Base-by-base conservation (phyloP, 1,140 invertebrate species). In the Drosophila kanapiae region DNA sequence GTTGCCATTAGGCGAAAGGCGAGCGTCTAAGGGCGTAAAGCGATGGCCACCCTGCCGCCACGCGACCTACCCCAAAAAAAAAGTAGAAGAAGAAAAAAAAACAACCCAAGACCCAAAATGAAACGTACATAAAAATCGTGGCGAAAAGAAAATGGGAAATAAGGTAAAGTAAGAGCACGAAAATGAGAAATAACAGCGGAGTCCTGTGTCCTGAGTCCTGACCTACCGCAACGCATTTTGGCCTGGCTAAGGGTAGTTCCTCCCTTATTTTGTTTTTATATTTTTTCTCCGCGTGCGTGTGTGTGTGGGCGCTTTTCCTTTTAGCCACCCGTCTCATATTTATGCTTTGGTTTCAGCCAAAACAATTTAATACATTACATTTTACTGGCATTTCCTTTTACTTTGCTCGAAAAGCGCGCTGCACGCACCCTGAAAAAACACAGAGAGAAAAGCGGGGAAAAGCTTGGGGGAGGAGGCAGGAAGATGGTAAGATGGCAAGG, bases 291-390 rank as follows among this genome's bases (percentile, higher is more conserved):
- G 38, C 11, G 9, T 40, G 29, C 48, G 33, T 38, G 6, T 38
- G 18, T 60, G 27, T 58, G 33, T 31, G 16, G 37, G 42, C 13
- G 42, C 8, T 13, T 23, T 53, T 38, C 47, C 48, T 64, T 68
- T 33, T 65, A 38, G 53, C 10, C 35, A n/a, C 10, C 18, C 29
- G 16, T 27, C 68, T 35, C 38, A 60, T 74, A 72, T 74, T 74
- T 74, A 72, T 74, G 45, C 67, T 65, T 65, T 63, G 59, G 72
- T 59, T 65, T 57, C 59, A 67, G 62, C 62, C 80, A 85, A 86
- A 87, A 87, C 83, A 87, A 88, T 87, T 87, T 90, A 87, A 88
- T 88, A 88, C 74, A 88, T 87, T 87, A 88, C 84, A 88, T 81
- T 64, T 65, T 62, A 60, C 76, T 64, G 83, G 80, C 83, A 74